Evolutionary conservation across 1,140 invertebrate genomes (phyloP).

Genomic region (Drosophila micromelanica): DNA sequence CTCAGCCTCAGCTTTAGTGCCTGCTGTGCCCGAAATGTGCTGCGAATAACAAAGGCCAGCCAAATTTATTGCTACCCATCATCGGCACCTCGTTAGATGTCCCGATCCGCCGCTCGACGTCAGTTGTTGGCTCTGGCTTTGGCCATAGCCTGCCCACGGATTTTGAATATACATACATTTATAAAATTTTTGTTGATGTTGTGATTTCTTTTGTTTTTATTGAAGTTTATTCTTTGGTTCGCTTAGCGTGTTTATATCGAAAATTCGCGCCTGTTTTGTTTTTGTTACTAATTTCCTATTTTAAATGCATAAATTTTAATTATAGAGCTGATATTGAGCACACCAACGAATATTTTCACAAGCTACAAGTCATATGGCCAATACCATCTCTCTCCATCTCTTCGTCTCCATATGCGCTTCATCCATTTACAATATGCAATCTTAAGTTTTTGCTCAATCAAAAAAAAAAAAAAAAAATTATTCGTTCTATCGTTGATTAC

Average conservation of each 20-base stretch:
- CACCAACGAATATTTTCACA: constrained; percentile 48
- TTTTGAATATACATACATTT: not conserved
- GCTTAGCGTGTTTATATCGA: constrained; percentile 62
- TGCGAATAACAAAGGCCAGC: constrained; percentile 70
- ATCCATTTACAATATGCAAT: constrained; percentile 17
- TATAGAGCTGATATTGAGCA: constrained; percentile 60
- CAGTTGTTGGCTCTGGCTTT: constrained; percentile 20
- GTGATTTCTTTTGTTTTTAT: constrained; percentile 28
- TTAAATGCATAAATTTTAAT: constrained; percentile 82
- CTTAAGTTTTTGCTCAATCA: not conserved
- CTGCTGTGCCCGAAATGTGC: constrained; percentile 74
- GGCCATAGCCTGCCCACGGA: constrained; percentile 13
- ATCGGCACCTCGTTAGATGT: constrained; percentile 77
- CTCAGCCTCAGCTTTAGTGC: constrained; percentile 1
- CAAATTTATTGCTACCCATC: constrained; percentile 82
- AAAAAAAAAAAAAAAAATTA: not conserved
- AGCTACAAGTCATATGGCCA: constrained; percentile 28
- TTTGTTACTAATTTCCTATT: constrained; percentile 79
- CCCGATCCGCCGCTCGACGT: constrained; percentile 24
- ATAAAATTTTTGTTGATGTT: constrained; percentile 5
- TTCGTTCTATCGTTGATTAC: constrained; percentile 18
- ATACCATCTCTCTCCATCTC: constrained; percentile 6
- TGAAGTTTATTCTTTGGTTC: constrained; percentile 44
- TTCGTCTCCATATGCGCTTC: constrained; percentile 4
- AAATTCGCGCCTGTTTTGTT: constrained; percentile 59